Base-by-base conservation (phyloP, 2,797 vertebrate species). In the Rhynchonycteris naso region DNA sequence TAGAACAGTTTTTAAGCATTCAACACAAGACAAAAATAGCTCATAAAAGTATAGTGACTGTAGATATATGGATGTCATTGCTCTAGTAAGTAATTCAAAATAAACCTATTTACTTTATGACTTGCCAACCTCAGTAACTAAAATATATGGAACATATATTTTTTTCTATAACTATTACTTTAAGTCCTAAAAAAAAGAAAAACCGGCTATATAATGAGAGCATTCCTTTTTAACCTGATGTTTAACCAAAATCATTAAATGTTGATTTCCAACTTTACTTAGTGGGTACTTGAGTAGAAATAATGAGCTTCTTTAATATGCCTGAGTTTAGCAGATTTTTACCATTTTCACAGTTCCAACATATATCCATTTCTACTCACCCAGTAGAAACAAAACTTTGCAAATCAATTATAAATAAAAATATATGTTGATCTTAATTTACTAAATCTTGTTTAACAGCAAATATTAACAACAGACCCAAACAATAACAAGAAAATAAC, bases 301-400 rank as follows among this genome's bases (percentile, higher is more conserved):
- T 61, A 93, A 52, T 59, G 76, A 97, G 88, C 84, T 97, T 74
- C 93, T 96, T 94, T 87, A 97, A 96, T 96, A 90, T 47, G 82
- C 79, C 84, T 96, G 47, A 38, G 38, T 92, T 78, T 83, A 81
- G 59, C 43, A 56, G 58, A 24, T 96, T 87, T 88, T 69, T 50
- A 88, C 61, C 26, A 85, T 54, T 82, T 92, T 50, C 68, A 81
- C 0, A 3, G 13, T 68, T 95, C 10, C 13, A 85, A 4, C 78
- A 82, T 92, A 76, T 65, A 87, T 28, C 8, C 28, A 28, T 92
- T 80, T 88, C 26, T 33, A 66, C 0, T 79, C 21, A 43, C 13
- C 18, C 11, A 72, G 52, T 74, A 93, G 50, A 90, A 90, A 30
- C 2, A 72, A 21, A 52, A 13, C 61, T 26, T 93, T 72, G 0